Evolutionary conservation across 23 tunicate species (phyloP).

Genomic region (Trididemnum nubilum): DNA sequence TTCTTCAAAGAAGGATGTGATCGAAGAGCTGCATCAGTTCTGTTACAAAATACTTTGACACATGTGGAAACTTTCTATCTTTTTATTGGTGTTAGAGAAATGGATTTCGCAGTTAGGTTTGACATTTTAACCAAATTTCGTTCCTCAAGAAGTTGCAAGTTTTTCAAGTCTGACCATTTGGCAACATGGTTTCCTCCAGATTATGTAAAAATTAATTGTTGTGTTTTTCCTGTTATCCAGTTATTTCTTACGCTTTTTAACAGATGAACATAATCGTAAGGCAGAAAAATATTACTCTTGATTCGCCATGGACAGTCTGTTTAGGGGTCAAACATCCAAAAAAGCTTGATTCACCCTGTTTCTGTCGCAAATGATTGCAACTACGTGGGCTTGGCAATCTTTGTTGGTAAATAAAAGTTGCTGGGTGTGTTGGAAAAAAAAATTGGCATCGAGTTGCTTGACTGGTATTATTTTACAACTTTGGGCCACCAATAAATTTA

Average conservation of each 20-base stretch:
- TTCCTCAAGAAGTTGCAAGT: background rate
- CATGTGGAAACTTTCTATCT: background rate
- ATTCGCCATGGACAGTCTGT: background rate
- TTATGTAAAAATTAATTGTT: background rate
- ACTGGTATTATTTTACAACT: constrained; percentile 6
- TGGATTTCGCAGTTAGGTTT: background rate
- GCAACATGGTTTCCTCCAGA: background rate
- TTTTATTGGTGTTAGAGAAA: background rate
- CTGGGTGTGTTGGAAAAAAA: background rate
- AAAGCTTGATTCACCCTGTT: background rate
- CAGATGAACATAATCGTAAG: constrained; percentile 17
- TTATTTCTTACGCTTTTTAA: background rate
- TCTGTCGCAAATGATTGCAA: constrained; percentile 5
- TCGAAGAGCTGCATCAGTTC: background rate
- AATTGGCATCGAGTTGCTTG: background rate
- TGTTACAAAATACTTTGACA: no score
- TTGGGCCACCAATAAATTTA: constrained; percentile 6
- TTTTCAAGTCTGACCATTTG: background rate
- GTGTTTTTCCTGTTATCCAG: background rate
- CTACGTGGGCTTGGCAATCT: background rate
- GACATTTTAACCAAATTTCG: background rate
- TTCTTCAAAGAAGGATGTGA: background rate
- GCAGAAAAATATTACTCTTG: no score
- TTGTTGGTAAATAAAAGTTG: background rate
- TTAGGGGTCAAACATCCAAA: background rate